Conservation (phyloP, 2,797 vertebrate species). For the Pristis pectinata region DNA sequence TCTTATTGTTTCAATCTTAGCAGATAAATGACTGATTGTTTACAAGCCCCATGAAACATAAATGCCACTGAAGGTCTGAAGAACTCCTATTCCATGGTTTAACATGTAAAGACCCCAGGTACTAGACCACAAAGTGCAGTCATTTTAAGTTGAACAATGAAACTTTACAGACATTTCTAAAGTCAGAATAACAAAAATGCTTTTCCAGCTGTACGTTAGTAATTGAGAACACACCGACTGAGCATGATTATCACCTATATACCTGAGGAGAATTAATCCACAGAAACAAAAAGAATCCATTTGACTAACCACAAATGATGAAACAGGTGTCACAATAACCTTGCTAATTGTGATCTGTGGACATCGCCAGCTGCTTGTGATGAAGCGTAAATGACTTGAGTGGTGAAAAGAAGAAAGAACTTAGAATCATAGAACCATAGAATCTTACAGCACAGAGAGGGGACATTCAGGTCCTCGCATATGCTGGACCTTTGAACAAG, state of each 20-base stretch:
- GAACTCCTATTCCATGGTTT: background rate
- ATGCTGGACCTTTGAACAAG: background rate
- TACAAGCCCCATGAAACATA: background rate
- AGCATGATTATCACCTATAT: background rate
- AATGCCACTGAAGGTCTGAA: background rate
- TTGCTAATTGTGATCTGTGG: background rate
- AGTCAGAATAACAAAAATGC: background rate
- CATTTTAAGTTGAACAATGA: background rate
- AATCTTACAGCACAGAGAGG: background rate
- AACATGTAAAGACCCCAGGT: background rate
- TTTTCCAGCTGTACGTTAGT: background rate
- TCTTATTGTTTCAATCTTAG: background rate
- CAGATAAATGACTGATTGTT: constrained; percentile 16
- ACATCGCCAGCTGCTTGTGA: background rate
- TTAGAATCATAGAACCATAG: background rate
- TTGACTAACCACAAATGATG: background rate
- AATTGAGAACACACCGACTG: background rate
- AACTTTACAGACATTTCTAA: background rate
- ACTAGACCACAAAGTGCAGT: background rate
- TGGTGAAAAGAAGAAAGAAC: background rate
- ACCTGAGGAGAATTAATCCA: background rate
- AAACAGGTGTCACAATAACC: background rate
- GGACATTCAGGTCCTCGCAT: background rate
- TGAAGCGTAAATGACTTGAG: background rate
- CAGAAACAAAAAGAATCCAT: background rate